Base-by-base conservation (phyloP, 2,113 vertebrate species). In the Anguilla rostrata region DNA sequence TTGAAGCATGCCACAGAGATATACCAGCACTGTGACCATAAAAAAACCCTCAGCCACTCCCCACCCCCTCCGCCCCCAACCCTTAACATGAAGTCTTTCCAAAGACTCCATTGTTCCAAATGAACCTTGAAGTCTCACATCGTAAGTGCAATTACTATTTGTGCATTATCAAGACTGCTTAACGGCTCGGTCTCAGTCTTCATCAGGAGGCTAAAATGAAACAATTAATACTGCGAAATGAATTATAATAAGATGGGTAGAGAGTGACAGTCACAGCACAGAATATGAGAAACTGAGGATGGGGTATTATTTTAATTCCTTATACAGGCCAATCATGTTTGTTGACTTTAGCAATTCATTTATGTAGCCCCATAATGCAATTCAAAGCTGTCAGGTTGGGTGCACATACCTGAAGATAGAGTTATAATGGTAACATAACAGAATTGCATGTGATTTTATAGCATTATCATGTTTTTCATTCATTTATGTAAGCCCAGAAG, bases 201-300 rank as follows among this genome's bases (percentile, higher is more conserved):
- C 86, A 71, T 56, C 46, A 57, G 86, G 86, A 81, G 86, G 66
- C 82, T 83, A 87, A 87, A 86, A 60, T 75, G 81, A 84, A 80
- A 53, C 71, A 87, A 87, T 87, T 87, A 84, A 78, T 75, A 46
- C 56, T 84, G 75, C 82, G 60, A 87, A 80, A 87, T 84, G 83
- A 87, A 87, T 87, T 79, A 87, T 84, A 84, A 87, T 80, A 56
- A 39, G 82, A 18, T 22, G 53, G 40, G 49, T 34, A 81, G 71
- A 46, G 46, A 22, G 46, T 63, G 75, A 87, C 75, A 84, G 26
- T 84, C 26, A 75, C 71, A 75, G n/a, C 26, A 34, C 29, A 66
- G 60, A 20, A 66, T 66, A 66, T 66, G 71, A 6, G 29, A 41
- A 46, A 39, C 34, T 18, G 63, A 39, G 80, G 81, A 34, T 39